phyloP scores from a whole-genome alignment of 2,888 invertebrate genomes.

The Didymodactylos carnosus region DNA sequence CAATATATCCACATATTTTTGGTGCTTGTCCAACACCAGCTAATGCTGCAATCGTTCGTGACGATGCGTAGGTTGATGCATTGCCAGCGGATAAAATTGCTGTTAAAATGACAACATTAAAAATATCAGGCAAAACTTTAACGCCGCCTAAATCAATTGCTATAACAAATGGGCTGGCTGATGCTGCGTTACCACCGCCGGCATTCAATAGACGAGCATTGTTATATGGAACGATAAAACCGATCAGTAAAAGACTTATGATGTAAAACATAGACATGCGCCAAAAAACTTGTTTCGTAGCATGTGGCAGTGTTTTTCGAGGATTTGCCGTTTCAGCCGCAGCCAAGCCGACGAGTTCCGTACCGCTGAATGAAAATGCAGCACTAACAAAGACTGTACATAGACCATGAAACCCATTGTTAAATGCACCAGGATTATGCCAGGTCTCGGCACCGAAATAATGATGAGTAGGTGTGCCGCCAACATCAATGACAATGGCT shows the following conservation, averaged over 20 bases:
- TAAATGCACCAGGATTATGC: conserved; percentile 2
- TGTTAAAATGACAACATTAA: neutral
- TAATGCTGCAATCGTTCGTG: neutral
- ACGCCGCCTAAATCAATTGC: conserved; percentile 1
- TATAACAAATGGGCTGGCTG: conserved; percentile 1
- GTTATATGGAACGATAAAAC: neutral
- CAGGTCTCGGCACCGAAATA: neutral
- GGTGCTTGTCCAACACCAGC: conserved; percentile 1
- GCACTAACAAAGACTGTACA: conserved; percentile 1
- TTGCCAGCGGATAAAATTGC: conserved; percentile 1
- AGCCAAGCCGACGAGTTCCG: neutral
- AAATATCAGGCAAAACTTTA: neutral
- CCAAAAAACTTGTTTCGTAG: conserved; percentile 8
- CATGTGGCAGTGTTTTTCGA: neutral
- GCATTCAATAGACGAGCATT: neutral
- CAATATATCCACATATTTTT: neutral
- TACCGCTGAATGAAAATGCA: conserved; percentile 3
- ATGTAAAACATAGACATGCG: conserved; percentile 5
- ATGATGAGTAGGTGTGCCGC: neutral
- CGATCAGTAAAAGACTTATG: neutral
- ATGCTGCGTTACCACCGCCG: neutral
- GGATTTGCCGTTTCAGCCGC: conserved; percentile 2
- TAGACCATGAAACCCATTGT: neutral
- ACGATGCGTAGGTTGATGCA: neutral
- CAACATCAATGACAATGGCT: neutral